A percentile compares a stretch with the other conserved stretches of the same genome.
Evolutionary conservation across 2,888 invertebrate species (phyloP).

Genomic region (Euclidia mi): DNA sequence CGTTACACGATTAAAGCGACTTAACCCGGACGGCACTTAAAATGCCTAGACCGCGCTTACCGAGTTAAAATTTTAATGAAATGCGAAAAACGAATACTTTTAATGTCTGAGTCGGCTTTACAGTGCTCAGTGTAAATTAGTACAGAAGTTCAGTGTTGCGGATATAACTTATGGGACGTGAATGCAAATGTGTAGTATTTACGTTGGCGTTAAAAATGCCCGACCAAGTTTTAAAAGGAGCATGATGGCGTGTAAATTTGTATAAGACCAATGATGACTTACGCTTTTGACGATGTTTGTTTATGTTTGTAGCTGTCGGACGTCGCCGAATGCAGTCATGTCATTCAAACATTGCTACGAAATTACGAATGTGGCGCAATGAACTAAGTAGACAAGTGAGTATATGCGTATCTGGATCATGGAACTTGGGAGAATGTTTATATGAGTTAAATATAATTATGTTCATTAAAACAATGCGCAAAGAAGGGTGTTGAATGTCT

Average conservation of each 20-base stretch:
- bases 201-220: slow-evolving; percentile 19
- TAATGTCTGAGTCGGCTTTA: slow-evolving; percentile 66
- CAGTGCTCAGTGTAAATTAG: slow-evolving; percentile 60
- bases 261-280: slow-evolving; percentile 3
- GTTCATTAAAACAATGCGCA: too few species aligned
- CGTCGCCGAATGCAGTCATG: too few species aligned
- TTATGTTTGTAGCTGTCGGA: too few species aligned
- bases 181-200: slow-evolving; percentile 43
- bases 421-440: too few species aligned
- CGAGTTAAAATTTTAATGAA: slow-evolving; percentile 78
- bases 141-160: slow-evolving; percentile 45
- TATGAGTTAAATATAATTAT: too few species aligned
- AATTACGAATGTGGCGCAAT: too few species aligned
- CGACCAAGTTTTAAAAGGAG: neutral
- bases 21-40: slow-evolving; percentile 68
- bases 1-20: slow-evolving; percentile 76
- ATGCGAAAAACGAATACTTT: slow-evolving; percentile 77
- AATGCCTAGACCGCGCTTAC: slow-evolving; percentile 74
- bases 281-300: too few species aligned
- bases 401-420: too few species aligned
- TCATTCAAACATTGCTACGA: too few species aligned
- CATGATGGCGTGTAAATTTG: slow-evolving; percentile 3
- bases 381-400: too few species aligned
- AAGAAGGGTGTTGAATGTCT: too few species aligned
- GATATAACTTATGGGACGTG: slow-evolving; percentile 41